phyloP scores from a whole-genome alignment of 2,888 invertebrate species.

The Lithophane socia region DNA sequence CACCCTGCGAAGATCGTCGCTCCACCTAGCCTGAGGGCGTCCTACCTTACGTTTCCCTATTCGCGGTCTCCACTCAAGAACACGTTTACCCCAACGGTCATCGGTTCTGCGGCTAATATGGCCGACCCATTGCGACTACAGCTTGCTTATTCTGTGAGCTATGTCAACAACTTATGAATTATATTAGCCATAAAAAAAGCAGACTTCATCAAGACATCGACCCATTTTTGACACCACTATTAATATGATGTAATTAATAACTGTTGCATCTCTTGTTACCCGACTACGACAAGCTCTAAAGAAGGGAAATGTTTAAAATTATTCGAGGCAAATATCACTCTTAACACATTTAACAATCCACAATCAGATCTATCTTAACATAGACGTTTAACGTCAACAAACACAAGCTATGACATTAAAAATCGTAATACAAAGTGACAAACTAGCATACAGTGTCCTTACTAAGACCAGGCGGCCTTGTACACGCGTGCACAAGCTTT shows the following conservation, averaged over 20 bases:
- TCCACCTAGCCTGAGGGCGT: too few species aligned
- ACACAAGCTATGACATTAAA: slow-evolving; percentile 58
- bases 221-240: background rate
- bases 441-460: slow-evolving; percentile 78
- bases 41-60: too few species aligned
- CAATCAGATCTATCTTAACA: background rate
- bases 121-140: too few species aligned
- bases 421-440: slow-evolving; percentile 63
- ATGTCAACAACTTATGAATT: too few species aligned
- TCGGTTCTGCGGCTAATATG: too few species aligned
- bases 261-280: background rate
- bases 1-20: too few species aligned
- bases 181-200: too few species aligned
- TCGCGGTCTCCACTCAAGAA: too few species aligned
- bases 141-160: too few species aligned
- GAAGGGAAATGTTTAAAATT: background rate
- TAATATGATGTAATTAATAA: too few species aligned
- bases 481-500: slow-evolving; percentile 77
- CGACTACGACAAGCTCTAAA: background rate
- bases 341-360: background rate
- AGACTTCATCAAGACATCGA: background rate
- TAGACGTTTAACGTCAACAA: slow-evolving; percentile 23
- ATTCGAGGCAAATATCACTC: background rate
- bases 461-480: slow-evolving; percentile 82
- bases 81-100: too few species aligned